Evolutionary conservation across 2,888 invertebrate genomes (phyloP), one percentile per base, ranked within the genome.

Genomic region (Cantharis nigra): DNA sequence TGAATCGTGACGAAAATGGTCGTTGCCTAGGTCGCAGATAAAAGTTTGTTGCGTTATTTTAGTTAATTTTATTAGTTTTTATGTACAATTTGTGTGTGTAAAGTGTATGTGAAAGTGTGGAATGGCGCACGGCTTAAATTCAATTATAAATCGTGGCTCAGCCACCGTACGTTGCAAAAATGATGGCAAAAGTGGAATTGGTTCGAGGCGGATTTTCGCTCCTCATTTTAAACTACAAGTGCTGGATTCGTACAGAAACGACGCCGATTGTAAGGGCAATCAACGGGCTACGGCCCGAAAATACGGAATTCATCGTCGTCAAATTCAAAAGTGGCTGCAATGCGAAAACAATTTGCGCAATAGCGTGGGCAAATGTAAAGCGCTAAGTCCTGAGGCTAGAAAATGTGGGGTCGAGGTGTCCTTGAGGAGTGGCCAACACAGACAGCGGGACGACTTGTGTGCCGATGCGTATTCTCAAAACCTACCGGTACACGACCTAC

Each of bases 281-380:
- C 96, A 96, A 88, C 91, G 96, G 72, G 96, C 96, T 3, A 97
- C 96, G 16, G 96, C 96, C 78, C 92, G 96, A 85, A 97, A 97
- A 89, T 97, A 96, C 88, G 95, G 95, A 77, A 96, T 97, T 81
- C 96, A 97, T 88, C 91, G 96, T 76, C 92, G 96, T 77, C 96
- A 97, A 89, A 96, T 97, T 83, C 96, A 97, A 89, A 96, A 97
- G 91, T 97, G 96, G 96, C 90, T 97, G 81, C 96, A 96, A 89
- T 95, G 94, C 85, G 96, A 96, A 88, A 92, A 93, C 79, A 93
- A 93, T 87, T 89, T 96, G 80, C 91, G 96, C 84, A 94, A 93
- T 79, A 94, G 94, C 83, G 93, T 95, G 79, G 90, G 90, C 72
- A 91, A 91, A 84, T 87, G 83, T 76, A 85, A 84, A 79, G 81